A percentile compares a stretch with the other conserved stretches of the same genome.
Evolutionary conservation across 2,113 vertebrate genomes (phyloP).

Genomic region (Pogona vitticeps): DNA sequence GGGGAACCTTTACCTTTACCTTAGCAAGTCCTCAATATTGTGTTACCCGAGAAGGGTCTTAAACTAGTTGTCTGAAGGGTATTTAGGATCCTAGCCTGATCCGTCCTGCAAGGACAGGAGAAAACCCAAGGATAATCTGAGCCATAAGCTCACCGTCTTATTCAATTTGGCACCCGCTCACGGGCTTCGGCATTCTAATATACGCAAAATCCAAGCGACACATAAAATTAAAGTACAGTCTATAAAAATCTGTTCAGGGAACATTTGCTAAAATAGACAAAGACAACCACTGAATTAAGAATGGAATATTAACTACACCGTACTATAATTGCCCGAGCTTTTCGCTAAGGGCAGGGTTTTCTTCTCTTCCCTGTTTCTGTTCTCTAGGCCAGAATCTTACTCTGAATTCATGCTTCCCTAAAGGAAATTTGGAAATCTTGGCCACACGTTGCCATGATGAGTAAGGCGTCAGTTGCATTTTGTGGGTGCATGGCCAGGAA

Average conservation of each 20-base stretch:
- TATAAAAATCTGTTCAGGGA: background rate
- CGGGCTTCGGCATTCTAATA: background rate
- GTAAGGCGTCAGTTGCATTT: no score
- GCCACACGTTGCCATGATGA: no score
- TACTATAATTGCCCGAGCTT: no score
- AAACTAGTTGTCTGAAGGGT: no score
- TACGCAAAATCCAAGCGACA: background rate
- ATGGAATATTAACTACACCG: no score
- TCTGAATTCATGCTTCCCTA: no score
- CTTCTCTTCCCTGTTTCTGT: background rate
- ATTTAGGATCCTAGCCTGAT: background rate
- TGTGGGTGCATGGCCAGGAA: no score
- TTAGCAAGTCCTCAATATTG: no score
- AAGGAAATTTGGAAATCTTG: no score
- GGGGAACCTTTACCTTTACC: no score
- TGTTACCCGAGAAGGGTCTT: no score
- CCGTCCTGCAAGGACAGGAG: background rate
- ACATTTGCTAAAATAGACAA: background rate
- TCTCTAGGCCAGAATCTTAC: background rate
- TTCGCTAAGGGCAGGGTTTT: background rate
- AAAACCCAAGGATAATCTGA: background rate
- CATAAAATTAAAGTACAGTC: background rate
- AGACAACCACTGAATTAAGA: background rate
- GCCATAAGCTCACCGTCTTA: background rate
- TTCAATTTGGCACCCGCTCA: background rate